A percentile compares a stretch with the other conserved stretches of the same genome.
phyloP scores from a whole-genome alignment of 2,888 invertebrate genomes.

The Proisotoma minuta region DNA sequence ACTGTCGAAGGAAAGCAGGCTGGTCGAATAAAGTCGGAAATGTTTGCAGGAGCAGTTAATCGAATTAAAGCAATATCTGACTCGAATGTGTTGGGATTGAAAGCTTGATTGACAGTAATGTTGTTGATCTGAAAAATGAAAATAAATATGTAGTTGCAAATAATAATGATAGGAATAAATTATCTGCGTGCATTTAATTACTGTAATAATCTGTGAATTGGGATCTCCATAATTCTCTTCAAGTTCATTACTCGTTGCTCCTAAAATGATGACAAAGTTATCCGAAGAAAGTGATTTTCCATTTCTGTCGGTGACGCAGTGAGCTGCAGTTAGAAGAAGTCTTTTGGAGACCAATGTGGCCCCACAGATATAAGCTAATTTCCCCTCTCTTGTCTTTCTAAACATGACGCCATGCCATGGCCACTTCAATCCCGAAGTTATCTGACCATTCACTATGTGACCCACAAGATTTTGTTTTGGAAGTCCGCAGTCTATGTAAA shows the following conservation, averaged over 20 bases:
- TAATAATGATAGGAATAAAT: too few relatives aligned
- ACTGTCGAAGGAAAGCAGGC: conserved; percentile 29
- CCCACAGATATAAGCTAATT: conserved; percentile 33
- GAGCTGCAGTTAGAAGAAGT: conserved; percentile 27
- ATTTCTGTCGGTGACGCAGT: conserved; percentile 30
- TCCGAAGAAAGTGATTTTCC: conserved; percentile 13
- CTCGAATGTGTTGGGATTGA: conserved; percentile 28
- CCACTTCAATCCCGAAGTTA: conserved; percentile 28
- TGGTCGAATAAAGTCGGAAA: conserved; percentile 32
- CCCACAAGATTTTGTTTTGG: conserved; percentile 33
- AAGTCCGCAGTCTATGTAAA: conserved; percentile 29
- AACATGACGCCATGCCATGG: conserved; percentile 37
- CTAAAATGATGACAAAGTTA: conserved; percentile 25
- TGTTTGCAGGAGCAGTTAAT: conserved; percentile 10
- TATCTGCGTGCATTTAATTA: conserved; percentile 1
- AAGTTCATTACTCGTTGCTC: conserved; percentile 26
- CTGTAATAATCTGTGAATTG: conserved; percentile 28
- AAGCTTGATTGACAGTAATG: conserved; percentile 22
- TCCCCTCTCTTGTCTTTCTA: conserved; percentile 10
- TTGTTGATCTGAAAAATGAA: conserved; percentile 18
- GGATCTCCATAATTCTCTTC: conserved; percentile 28
- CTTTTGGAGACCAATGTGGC: conserved; percentile 29
- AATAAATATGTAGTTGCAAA: not conserved
- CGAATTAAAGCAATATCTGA: conserved; percentile 33
- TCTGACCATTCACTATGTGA: conserved; percentile 32